A percentile compares a stretch with the other conserved stretches of the same genome.
phyloP scores from a whole-genome alignment of 2,113 vertebrate species.

The Tinamus guttatus region DNA sequence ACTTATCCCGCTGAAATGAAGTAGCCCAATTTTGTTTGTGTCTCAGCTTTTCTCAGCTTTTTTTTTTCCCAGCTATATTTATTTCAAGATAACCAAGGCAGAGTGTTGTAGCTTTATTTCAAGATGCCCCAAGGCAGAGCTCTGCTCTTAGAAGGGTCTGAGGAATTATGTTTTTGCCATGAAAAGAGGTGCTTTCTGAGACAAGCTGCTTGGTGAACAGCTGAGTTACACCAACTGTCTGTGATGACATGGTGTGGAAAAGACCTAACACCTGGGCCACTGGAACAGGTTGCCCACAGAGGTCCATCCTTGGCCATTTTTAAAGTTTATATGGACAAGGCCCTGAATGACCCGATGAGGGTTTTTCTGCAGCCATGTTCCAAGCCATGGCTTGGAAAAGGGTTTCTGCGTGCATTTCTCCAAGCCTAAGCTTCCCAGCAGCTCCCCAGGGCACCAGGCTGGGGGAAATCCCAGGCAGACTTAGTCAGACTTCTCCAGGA shows the following conservation, averaged over 20 bases:
- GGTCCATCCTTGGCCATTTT: not conserved
- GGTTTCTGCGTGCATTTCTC: not conserved
- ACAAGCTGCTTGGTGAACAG: not conserved
- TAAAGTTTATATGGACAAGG: not conserved
- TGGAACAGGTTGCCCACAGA: not conserved
- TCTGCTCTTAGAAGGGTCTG: not conserved
- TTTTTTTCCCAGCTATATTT: not conserved
- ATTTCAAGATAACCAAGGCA: not conserved
- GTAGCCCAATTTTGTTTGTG: not conserved
- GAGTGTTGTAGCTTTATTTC: not conserved
- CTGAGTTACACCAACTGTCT: not conserved
- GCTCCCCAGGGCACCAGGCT: not conserved
- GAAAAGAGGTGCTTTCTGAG: not conserved
- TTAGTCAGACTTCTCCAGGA: conserved; percentile 6
- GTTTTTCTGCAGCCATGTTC: no score
- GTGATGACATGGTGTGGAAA: not conserved
- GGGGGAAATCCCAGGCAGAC: not conserved
- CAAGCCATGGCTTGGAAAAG: not conserved
- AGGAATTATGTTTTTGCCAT: not conserved
- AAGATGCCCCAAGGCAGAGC: not conserved
- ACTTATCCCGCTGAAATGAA: not conserved
- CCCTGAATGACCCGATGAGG: not conserved
- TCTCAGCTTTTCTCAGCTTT: not conserved
- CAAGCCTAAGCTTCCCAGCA: not conserved
- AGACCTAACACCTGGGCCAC: not conserved